Evolutionary conservation across 2,113 vertebrate genomes (phyloP), one percentile per base, ranked within the genome.

Genomic region (Montifringilla adamsi): DNA sequence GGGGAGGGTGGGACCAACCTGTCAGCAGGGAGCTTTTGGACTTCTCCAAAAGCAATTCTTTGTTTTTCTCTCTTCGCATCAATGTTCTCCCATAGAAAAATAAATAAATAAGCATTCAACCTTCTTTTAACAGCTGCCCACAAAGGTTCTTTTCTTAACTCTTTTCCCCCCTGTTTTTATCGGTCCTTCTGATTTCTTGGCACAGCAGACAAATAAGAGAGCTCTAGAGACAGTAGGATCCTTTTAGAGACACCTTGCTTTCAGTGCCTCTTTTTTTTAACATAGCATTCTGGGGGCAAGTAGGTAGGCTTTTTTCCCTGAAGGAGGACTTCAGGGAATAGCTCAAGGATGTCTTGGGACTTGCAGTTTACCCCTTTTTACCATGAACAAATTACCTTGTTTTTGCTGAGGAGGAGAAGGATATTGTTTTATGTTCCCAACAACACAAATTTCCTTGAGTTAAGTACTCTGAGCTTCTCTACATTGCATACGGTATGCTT

Each of bases 101-200:
- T 66, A 94, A 93, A 80, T 77, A 84, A 76, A 85, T 80, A 94
- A 50, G 18, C 49, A 64, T 90, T 93, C 10, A 4, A 90, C 76
- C 78, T 94, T 95, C 91, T 97, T 97, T 96, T 97, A 97, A 97
- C 88, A 96, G 95, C 91, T 92, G 66, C 75, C 79, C 81, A 97
- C 95, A 98, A 97, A 98, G 90, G 74, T 94, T 85, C 74, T 89
- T 97, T 98, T 98, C 95, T 97, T 97, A 92, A 88, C 56, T 69
- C 30, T 63, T 66, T 56, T 8, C 15, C 27, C 4, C 14, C 8
- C 8, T 7, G 8, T 21, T 84, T 77, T 90, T 47, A 74, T 80
- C 94, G 70, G 55, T 96, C 66, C 69, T 94, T 89, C 84, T 96
- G 81, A 97, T 96, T 96, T 82, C 62, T 93, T 98, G 84, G 89